A percentile compares a stretch with the other conserved stretches of the same genome.
phyloP scores from a whole-genome alignment of 2,113 vertebrate species.

The Zapus hudsonius region DNA sequence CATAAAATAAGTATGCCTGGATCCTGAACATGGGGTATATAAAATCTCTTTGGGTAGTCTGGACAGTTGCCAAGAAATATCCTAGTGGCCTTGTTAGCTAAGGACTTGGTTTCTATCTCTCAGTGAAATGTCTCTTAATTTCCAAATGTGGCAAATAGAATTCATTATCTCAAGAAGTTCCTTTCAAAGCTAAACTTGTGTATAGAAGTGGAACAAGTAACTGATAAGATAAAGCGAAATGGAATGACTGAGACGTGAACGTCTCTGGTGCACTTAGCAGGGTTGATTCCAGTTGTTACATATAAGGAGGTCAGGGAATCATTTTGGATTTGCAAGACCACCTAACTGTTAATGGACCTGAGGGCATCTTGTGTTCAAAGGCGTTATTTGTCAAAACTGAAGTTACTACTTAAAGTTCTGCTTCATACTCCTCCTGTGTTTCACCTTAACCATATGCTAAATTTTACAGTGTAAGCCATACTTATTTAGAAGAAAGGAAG shows the following conservation, averaged over 20 bases:
- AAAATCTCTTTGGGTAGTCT: not conserved
- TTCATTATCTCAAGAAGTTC: conserved; percentile 20
- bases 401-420: not conserved
- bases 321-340: not conserved
- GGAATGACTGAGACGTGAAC: not conserved
- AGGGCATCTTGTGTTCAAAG: not conserved
- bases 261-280: not conserved
- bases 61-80: not conserved
- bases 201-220: not conserved
- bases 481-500: not conserved
- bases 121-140: conserved; percentile 18
- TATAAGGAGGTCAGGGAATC: not conserved
- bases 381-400: not conserved
- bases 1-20: not conserved
- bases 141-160: not conserved
- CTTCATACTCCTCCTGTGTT: not conserved
- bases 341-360: not conserved
- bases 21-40: not conserved
- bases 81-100: not conserved
- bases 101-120: not conserved
- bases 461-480: not conserved
- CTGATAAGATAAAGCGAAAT: not conserved
- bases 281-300: not conserved
- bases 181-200: not conserved
- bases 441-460: not conserved